Evolutionary conservation across 2,113 vertebrate genomes (phyloP), one percentile per base, ranked within the genome.

Genomic region (Circaetus cinerascens): DNA sequence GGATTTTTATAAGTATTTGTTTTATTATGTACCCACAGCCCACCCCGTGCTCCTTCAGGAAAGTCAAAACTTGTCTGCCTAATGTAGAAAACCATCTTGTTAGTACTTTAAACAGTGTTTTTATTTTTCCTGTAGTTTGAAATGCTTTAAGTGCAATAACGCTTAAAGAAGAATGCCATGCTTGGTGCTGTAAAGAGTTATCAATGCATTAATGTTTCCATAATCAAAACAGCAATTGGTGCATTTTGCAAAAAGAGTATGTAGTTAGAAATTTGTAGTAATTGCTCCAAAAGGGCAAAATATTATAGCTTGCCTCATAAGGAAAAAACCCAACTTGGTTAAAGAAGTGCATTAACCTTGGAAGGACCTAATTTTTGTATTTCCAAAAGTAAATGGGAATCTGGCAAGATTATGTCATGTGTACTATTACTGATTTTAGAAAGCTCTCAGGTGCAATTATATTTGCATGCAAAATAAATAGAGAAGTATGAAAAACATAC

Each of bases 291-390:
- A 40, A 66, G 12, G 5, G 8, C 1, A 57, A 86, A 88, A 56
- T 32, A 62, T 17, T 63, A 14, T 4, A 51, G 50, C 20, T 66
- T 90, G 20, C 38, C 20, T 73, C 36, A 29, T 56, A 79, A 83
- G 34, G 9, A 11, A 19, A 43, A 56, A 41, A 10, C 2, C 0
- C 4, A 23, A 18, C n/a, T 22, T 22, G 2, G 13, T 60, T 66
- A 45, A 87, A 55, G 20, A 34, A 32, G 7, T 50, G 4, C 4
- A 59, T 90, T 86, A 72, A n/a, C 7, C 12, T 51, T 76, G 16
- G 10, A 13, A 59, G 10, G 9, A 21, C 18, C 10, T 48, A 56
- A 32, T 45, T 76, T 77, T 77, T 53, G 1, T 55, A 51, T 56
- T 86, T 86, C 26, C 30, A 81, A 60, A 82, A 59, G 5, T 66